These are phyloP conservation scores for Harlomillsia oculata DNA, from an alignment of 1,140 invertebrate species.

Conservation along the genomic window DNA sequence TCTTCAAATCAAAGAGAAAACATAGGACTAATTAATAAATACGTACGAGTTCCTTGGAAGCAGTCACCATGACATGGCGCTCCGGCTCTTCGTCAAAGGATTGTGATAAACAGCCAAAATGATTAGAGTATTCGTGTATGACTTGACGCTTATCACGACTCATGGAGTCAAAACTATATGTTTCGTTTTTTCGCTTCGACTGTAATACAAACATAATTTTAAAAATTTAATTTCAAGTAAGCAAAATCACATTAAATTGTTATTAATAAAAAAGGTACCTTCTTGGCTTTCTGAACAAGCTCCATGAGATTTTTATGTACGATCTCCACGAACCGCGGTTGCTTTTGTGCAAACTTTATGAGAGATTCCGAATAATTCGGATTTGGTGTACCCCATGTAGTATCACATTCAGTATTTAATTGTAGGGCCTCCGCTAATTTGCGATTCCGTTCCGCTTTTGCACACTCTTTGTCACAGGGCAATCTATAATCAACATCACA, in stretches of 20 bases:
- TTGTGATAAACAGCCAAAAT: constrained; percentile 85
- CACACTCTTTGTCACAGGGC: constrained; percentile 88
- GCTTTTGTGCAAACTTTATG: constrained; percentile 71
- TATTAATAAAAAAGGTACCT: constrained; percentile 45
- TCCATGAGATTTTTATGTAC: constrained; percentile 76
- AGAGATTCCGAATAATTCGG: constrained; percentile 80
- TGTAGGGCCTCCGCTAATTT: constrained; percentile 78
- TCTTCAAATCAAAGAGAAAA: not conserved
- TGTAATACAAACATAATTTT: constrained; percentile 41
- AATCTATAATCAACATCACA: constrained; percentile 51
- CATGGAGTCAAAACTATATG: constrained; percentile 84
- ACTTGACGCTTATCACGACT: constrained; percentile 80
- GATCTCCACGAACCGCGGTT: constrained; percentile 66
- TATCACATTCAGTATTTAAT: constrained; percentile 73
- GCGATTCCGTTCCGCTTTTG: constrained; percentile 71
- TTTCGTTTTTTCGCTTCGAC: constrained; percentile 73
- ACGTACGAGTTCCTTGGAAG: constrained; percentile 61
- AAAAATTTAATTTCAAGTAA: constrained; percentile 10
- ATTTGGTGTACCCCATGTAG: constrained; percentile 36
- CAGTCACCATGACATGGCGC: constrained; percentile 77
- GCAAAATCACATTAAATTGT: not conserved
- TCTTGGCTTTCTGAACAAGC: constrained; percentile 77
- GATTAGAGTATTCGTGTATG: constrained; percentile 85
- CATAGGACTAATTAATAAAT: not conserved
- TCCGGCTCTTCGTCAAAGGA: constrained; percentile 92